Percentiles rank a stretch among this genome's conserved stretches.
Evolutionary conservation across 2,113 vertebrate genomes (phyloP).

Genomic region (Dryoscopus gambensis): DNA sequence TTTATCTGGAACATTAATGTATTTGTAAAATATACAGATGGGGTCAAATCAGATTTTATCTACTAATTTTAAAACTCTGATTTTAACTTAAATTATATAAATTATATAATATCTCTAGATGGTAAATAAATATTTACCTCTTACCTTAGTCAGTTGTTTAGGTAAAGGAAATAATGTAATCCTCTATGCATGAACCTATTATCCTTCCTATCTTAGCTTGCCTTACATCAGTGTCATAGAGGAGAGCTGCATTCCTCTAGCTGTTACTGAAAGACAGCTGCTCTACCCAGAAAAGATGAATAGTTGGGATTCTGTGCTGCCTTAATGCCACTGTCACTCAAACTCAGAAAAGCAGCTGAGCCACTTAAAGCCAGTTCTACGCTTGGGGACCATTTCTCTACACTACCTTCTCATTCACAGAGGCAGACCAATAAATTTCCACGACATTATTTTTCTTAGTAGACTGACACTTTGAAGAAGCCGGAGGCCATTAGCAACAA

Average conservation of each 20-base stretch:
- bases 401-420: constrained; percentile 15
- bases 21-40: background rate
- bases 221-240: constrained; percentile 42
- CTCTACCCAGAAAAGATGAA: constrained; percentile 48
- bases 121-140: constrained; percentile 38
- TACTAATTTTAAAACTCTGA: background rate
- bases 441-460: background rate
- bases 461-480: background rate
- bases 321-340: constrained; percentile 67
- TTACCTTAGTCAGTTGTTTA: constrained; percentile 54
- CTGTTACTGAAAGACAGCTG: constrained; percentile 58
- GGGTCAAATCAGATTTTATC: background rate
- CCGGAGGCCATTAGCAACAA: background rate
- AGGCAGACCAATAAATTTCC: constrained; percentile 1
- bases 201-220: constrained; percentile 41
- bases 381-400: constrained; percentile 25
- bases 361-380: constrained; percentile 42
- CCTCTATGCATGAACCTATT: constrained; percentile 35
- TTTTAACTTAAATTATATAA: background rate
- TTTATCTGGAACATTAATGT: background rate
- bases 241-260: constrained; percentile 44
- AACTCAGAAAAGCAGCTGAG: constrained; percentile 56
- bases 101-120: background rate
- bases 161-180: constrained; percentile 34
- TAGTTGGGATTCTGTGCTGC: constrained; percentile 51